These are phyloP conservation scores for Euthynnus affinis DNA, from an alignment of 2,797 vertebrate species.

Conservation along the genomic window DNA sequence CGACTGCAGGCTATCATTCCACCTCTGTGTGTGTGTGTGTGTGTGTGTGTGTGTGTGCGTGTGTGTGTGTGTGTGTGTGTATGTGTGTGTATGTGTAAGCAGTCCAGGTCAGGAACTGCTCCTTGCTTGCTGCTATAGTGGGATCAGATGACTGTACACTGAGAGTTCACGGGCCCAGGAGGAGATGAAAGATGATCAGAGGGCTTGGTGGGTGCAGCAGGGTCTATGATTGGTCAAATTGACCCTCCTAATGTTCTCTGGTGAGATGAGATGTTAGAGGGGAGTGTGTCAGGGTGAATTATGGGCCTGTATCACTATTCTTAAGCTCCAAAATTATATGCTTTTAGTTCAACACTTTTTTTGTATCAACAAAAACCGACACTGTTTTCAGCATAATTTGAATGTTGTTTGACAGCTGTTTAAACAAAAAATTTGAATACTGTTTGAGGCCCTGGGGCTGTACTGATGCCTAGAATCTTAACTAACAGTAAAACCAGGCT, in stretches of 20 bases:
- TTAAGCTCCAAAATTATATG: constrained; percentile 30
- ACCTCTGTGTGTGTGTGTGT: constrained; percentile 7
- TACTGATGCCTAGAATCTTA: background rate
- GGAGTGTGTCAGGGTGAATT: constrained; percentile 45
- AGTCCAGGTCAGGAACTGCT: constrained; percentile 51
- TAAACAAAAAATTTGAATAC: constrained; percentile 37
- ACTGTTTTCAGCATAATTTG: constrained; percentile 30
- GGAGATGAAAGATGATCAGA: constrained; percentile 77
- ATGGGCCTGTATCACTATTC: constrained; percentile 22
- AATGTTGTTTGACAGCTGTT: constrained; percentile 39
- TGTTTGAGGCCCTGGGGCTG: background rate
- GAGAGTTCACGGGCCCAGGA: constrained; percentile 72
- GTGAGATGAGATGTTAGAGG: constrained; percentile 59
- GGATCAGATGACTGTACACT: constrained; percentile 76
- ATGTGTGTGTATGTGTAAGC: constrained; percentile 33
- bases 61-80: too few relatives aligned
- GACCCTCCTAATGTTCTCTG: constrained; percentile 60
- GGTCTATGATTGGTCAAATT: constrained; percentile 70
- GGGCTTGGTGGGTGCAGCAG: constrained; percentile 64
- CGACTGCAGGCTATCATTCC: constrained; percentile 37
- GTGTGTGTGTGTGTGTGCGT: too few relatives aligned
- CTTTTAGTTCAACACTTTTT: constrained; percentile 11
- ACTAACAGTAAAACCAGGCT: constrained; percentile 4
- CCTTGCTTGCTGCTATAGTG: constrained; percentile 60
- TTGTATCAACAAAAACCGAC: background rate